phyloP scores from a whole-genome alignment of 2,113 vertebrate genomes.

The Centropus unirufus region DNA sequence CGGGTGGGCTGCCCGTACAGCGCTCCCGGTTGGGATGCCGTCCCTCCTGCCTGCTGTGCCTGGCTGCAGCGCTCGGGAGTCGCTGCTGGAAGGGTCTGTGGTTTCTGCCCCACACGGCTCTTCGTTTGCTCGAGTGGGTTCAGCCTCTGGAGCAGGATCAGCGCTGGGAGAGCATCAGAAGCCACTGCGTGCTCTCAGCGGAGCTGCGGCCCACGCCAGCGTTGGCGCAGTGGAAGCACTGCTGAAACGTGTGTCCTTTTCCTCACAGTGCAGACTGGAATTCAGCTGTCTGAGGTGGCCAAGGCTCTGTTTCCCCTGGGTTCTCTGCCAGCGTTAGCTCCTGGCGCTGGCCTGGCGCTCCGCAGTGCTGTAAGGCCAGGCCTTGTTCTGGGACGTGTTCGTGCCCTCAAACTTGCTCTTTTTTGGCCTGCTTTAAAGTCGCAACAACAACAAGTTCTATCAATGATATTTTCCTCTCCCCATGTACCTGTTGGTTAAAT shows the following conservation, averaged over 20 bases:
- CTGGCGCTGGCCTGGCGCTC: background rate
- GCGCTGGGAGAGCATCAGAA: background rate
- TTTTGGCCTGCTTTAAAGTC: background rate
- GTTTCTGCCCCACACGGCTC: background rate
- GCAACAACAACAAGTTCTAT: background rate
- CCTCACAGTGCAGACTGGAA: background rate
- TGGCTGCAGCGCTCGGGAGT: background rate
- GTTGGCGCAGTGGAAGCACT: background rate
- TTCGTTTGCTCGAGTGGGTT: too few species aligned
- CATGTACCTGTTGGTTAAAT: background rate
- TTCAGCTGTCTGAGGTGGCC: background rate
- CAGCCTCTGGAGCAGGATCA: background rate
- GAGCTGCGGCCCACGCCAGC: background rate
- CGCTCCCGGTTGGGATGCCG: background rate
- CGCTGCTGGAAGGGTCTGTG: background rate
- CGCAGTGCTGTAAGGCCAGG: background rate
- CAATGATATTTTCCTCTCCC: background rate
- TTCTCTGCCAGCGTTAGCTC: background rate
- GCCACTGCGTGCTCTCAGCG: background rate
- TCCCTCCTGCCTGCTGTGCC: too few species aligned
- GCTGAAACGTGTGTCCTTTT: background rate
- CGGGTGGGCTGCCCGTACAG: too few species aligned
- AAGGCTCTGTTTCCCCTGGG: background rate
- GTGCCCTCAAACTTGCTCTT: background rate
- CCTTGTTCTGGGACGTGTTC: fast-evolving